Evolutionary conservation across 2,888 invertebrate genomes (phyloP).

Genomic region (Eueremaeus valkanovi): DNA sequence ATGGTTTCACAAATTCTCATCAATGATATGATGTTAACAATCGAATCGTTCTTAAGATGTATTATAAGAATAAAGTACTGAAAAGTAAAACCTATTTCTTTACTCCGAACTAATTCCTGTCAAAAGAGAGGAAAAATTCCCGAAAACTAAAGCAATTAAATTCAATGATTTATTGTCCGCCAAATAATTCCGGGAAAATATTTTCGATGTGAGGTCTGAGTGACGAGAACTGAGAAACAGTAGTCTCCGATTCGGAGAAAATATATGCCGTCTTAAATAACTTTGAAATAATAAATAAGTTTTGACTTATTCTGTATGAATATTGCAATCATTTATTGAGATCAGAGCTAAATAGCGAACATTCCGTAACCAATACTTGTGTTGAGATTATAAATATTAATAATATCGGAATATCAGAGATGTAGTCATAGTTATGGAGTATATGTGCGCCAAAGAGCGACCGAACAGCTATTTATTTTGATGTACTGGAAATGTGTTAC

Average conservation of each 20-base stretch:
- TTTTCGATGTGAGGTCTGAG: background rate
- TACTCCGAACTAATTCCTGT: background rate
- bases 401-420: background rate
- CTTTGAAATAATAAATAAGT: too few species aligned
- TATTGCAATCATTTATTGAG: too few species aligned
- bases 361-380: too few species aligned
- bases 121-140: background rate
- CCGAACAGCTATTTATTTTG: background rate
- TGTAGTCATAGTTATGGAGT: background rate
- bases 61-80: background rate
- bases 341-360: too few species aligned
- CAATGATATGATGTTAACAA: background rate
- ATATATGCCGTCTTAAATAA: background rate
- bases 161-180: conserved; percentile 3
- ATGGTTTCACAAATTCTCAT: background rate
- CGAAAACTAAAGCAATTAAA: conserved; percentile 4
- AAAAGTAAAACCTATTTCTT: background rate
- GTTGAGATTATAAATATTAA: too few species aligned
- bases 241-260: background rate
- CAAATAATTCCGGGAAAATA: background rate
- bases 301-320: too few species aligned
- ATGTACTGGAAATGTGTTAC: background rate
- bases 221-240: background rate
- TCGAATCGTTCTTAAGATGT: background rate
- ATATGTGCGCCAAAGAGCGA: background rate